Evolutionary conservation across 2,113 vertebrate species (phyloP).

Genomic region (Xiphophorus maculatus): DNA sequence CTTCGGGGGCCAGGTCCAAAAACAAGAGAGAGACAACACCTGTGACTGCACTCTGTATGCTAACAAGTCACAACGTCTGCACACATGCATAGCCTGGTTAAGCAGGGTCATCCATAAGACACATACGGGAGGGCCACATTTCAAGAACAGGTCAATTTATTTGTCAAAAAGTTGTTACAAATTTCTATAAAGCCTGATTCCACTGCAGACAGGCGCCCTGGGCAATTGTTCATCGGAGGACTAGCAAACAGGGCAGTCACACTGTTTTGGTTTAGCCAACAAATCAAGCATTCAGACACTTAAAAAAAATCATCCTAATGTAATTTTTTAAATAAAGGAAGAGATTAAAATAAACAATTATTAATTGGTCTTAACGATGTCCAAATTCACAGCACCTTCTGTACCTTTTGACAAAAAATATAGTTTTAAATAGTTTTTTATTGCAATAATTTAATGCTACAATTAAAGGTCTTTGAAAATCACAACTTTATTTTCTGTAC

Average conservation of each 20-base stretch:
- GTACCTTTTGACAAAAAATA: not conserved
- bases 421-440: not conserved
- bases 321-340: not conserved
- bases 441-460: not conserved
- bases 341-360: not conserved
- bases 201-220: slow-evolving; percentile 14
- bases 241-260: slow-evolving; percentile 4
- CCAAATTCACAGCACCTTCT: not conserved
- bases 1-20: slow-evolving; percentile 58
- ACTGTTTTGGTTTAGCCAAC: not conserved
- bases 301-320: not conserved
- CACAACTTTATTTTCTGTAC: too few species aligned
- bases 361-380: not conserved
- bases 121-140: slow-evolving; percentile 3
- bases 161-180: slow-evolving; percentile 45
- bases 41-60: slow-evolving; percentile 46
- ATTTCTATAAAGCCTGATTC: slow-evolving; percentile 21
- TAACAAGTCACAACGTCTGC: slow-evolving; percentile 41
- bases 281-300: slow-evolving; percentile 1
- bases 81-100: slow-evolving; percentile 23
- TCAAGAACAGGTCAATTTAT: slow-evolving; percentile 38
- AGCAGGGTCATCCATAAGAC: slow-evolving; percentile 27
- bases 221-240: slow-evolving; percentile 13
- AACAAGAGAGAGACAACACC: slow-evolving; percentile 56
- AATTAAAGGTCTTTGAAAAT: too few species aligned